Evolutionary conservation across 2,113 vertebrate species (phyloP).

Genomic region (Taurulus bubalis): DNA sequence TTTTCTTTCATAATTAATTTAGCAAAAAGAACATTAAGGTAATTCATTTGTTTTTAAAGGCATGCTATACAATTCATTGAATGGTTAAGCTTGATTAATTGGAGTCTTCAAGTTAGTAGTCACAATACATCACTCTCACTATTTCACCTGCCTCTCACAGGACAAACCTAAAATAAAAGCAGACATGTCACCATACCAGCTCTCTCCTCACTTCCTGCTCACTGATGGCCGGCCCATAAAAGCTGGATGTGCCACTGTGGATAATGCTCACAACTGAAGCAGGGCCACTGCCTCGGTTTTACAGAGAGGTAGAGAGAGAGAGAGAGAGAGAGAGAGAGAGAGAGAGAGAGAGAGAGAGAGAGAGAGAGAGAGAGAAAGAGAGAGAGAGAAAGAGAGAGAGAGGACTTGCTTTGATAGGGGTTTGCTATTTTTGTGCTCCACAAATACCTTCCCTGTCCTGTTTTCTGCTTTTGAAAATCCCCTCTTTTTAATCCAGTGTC

Average conservation of each 20-base stretch:
- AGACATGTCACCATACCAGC: slow-evolving; percentile 21
- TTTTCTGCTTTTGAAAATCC: slow-evolving; percentile 49
- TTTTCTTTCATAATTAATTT: slow-evolving; percentile 41
- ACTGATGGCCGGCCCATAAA: slow-evolving; percentile 31
- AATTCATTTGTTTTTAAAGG: slow-evolving; percentile 11
- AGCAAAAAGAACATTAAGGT: slow-evolving; percentile 7
- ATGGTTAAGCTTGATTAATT: slow-evolving; percentile 51
- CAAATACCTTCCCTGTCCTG: slow-evolving; percentile 57
- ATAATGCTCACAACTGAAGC: slow-evolving; percentile 52
- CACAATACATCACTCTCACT: slow-evolving; percentile 38
- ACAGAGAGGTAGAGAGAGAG: background rate
- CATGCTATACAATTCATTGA: slow-evolving; percentile 24
- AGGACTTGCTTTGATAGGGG: slow-evolving; percentile 43
- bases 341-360: slow-evolving; percentile 1
- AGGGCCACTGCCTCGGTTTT: slow-evolving; percentile 28
- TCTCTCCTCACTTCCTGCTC: slow-evolving; percentile 21
- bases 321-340: background rate
- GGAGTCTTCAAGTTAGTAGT: slow-evolving; percentile 39
- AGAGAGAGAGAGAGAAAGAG: background rate
- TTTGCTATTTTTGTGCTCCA: slow-evolving; percentile 57
- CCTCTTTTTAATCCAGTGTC: slow-evolving; percentile 51
- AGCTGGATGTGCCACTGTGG: slow-evolving; percentile 36
- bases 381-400: background rate
- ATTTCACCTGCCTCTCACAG: slow-evolving; percentile 45
- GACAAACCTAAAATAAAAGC: slow-evolving; percentile 3